Conservation (phyloP, 1,140 invertebrate species). For the Bombus balteatus region DNA sequence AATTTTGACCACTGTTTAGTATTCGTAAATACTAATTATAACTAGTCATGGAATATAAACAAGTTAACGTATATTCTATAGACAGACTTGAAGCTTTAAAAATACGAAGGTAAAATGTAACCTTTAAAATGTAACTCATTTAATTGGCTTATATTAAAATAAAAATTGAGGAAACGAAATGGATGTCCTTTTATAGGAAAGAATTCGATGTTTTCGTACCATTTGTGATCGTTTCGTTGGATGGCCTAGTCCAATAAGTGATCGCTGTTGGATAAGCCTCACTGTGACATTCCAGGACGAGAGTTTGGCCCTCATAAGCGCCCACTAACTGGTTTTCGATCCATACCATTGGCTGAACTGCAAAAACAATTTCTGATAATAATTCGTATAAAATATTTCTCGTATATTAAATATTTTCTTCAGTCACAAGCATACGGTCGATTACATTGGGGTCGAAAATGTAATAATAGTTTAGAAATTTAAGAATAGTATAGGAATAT, state of each 20-base stretch:
- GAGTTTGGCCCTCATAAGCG: slow-evolving; percentile 82
- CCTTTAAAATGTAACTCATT: not conserved
- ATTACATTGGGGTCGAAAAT: not conserved
- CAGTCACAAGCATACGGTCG: not conserved
- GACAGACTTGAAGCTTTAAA: not conserved
- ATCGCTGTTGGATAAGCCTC: slow-evolving; percentile 85
- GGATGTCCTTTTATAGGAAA: not conserved
- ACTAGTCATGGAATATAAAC: no score
- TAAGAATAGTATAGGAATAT: no score
- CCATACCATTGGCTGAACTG: slow-evolving; percentile 84
- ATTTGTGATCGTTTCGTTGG: slow-evolving; percentile 79
- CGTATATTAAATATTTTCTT: not conserved
- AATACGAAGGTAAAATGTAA: not conserved
- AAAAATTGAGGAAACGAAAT: not conserved
- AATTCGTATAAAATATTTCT: not conserved
- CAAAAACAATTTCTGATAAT: slow-evolving; percentile 56
- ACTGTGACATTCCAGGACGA: slow-evolving; percentile 85
- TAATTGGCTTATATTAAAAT: not conserved
- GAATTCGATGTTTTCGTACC: slow-evolving; percentile 62
- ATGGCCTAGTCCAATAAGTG: slow-evolving; percentile 83
- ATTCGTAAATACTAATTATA: no score
- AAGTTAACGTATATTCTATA: no score
- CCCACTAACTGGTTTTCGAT: slow-evolving; percentile 84
- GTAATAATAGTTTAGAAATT: not conserved
- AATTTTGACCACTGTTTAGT: no score